These are phyloP conservation scores for Epizoanthus rinbou DNA, from an alignment of 92 coral and sea anemone species.

Conservation along the genomic window DNA sequence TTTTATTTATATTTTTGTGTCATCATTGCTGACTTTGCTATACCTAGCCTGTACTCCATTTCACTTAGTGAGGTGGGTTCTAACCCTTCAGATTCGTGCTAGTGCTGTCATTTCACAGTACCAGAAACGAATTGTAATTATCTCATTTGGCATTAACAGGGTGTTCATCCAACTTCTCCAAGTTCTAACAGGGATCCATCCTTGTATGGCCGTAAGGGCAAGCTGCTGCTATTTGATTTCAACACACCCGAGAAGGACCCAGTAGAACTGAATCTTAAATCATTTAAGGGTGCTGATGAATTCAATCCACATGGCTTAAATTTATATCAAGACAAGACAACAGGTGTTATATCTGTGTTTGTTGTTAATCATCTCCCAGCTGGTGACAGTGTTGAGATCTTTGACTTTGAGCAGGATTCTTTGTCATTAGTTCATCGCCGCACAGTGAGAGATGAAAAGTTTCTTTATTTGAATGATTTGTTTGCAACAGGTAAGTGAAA, in stretches of 20 bases:
- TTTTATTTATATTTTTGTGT: too few species aligned
- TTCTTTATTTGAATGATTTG: conserved; percentile 75
- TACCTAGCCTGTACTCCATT: too few species aligned
- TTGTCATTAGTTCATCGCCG: conserved; percentile 61
- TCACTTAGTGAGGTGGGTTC: too few species aligned
- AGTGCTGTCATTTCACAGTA: too few species aligned
- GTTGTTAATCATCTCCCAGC: conserved; percentile 73
- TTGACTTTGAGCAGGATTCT: conserved; percentile 70
- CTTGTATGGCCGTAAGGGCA: conserved; percentile 51
- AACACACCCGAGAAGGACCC: conserved; percentile 64
- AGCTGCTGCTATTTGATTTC: conserved; percentile 63
- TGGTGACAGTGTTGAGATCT: conserved; percentile 77
- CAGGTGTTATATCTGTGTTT: conserved; percentile 67
- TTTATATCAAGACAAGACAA: conserved; percentile 63
- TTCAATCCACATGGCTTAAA: conserved; percentile 89
- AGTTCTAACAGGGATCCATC: too few species aligned
- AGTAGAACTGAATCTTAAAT: conserved; percentile 53
- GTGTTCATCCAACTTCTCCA: too few species aligned
- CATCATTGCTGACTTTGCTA: too few species aligned
- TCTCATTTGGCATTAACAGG: too few species aligned
- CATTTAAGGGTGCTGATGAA: conserved; percentile 61
- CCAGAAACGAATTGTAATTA: too few species aligned
- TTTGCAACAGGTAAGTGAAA: conserved; percentile 67
- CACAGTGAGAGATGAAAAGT: conserved; percentile 68
- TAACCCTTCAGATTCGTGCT: too few species aligned